Conservation (phyloP, 2,888 invertebrate genomes). For the Noctua pronuba region DNA sequence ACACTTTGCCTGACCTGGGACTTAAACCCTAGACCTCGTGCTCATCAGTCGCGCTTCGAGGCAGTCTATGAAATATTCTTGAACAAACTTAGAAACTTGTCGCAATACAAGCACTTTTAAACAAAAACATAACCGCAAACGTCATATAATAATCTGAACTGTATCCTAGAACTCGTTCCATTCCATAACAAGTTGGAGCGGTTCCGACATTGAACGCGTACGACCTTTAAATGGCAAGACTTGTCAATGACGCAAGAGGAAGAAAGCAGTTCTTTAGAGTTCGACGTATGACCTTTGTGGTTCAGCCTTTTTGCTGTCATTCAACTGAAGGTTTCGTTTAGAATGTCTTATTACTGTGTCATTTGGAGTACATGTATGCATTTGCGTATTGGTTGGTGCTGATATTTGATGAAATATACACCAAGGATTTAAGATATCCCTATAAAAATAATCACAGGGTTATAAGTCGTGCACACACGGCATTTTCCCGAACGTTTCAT, state of each 20-base stretch:
- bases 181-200: conserved; percentile 19
- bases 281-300: conserved; percentile 46
- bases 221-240: conserved; percentile 46
- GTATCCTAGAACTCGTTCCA: conserved; percentile 1
- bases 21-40: no score
- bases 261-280: conserved; percentile 39
- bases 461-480: background rate
- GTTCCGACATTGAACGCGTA: conserved; percentile 37
- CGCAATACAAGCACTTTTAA: background rate
- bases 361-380: background rate
- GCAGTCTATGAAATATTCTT: no score
- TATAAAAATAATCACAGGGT: no score
- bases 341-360: conserved; percentile 5
- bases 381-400: background rate
- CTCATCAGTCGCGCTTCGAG: no score
- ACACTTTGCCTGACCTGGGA: no score
- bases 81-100: background rate
- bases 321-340: conserved; percentile 25
- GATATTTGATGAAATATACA: no score
- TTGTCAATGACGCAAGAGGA: conserved; percentile 49
- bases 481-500: background rate
- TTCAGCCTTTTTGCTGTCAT: conserved; percentile 2
- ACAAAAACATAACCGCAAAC: no score
- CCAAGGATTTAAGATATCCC: no score
- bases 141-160: background rate